Base-by-base conservation (phyloP, 2,113 vertebrate species). In the Oxyruncus cristatus region DNA sequence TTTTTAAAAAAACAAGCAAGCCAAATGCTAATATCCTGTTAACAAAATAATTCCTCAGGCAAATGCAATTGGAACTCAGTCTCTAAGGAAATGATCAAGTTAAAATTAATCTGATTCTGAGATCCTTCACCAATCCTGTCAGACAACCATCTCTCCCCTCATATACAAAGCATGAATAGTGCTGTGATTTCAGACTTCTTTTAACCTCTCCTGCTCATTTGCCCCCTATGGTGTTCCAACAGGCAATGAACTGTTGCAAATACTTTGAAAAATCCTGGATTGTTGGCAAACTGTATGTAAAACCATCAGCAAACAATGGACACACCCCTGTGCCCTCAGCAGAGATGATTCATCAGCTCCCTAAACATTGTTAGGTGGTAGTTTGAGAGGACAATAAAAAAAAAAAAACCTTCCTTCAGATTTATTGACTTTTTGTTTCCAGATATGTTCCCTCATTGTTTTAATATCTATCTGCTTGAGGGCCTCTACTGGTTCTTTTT, bases 401-500 rank as follows among this genome's bases (percentile, higher is more conserved):
- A 68, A 4, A 42, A n/a, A 74, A 55, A 6, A n/a, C 53, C 32
- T 94, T 85, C 53, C 39, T 35, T 91, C 46, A 49, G 39, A 92
- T 93, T 89, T 96, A 95, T 87, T 96, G 59, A 15, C 49, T 89
- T 93, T 87, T 93, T 82, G 52, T 89, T 97, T 91, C 61, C 56
- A 63, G 56, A 71, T 78, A 77, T 92, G 59, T 88, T 95, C 52
- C 33, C 44, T 96, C 93, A 93, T 88, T 78, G 75, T 96, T 96
- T 96, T 90, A 94, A 74, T 95, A 67, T 67, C 79, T 96, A 11
- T 90, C 72, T 86, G 95, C 95, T 96, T 71, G 90, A 95, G 93
- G 95, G 85, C 65, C 75, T 96, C 70, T 93, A 88, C 76, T 91
- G 86, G 67, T 91, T 86, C 79, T 66, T 94, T 88, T 87, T 78